Percentiles rank a stretch among this genome's conserved stretches.
Conservation (phyloP, 2,113 vertebrate species). For the Ageneiosus marmoratus region DNA sequence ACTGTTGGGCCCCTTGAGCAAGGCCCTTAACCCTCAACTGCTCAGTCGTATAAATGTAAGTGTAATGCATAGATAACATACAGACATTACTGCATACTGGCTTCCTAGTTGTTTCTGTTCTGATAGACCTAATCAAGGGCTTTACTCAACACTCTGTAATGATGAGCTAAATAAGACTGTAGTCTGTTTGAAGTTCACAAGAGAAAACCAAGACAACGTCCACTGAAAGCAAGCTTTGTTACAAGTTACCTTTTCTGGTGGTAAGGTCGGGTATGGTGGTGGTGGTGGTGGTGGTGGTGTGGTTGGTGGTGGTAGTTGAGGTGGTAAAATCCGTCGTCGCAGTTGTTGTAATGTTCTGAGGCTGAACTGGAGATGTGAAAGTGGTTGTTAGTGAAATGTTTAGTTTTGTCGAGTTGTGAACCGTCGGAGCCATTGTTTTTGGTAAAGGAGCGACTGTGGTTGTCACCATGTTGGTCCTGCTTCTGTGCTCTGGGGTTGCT, state of each 20-base stretch:
- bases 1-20: too few species aligned
- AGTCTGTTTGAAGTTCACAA: background rate
- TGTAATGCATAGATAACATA: background rate
- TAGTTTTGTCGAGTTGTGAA: background rate
- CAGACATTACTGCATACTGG: background rate
- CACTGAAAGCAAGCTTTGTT: background rate
- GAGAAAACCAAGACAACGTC: background rate
- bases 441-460: slow-evolving; percentile 5
- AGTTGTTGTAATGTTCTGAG: background rate
- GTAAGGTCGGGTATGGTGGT: slow-evolving; percentile 18
- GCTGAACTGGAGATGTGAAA: background rate
- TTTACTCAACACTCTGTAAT: background rate
- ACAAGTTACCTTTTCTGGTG: slow-evolving; percentile 41
- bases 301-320: background rate
- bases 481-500: background rate
- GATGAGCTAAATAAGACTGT: background rate
- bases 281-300: background rate
- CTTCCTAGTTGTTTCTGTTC: background rate
- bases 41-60: too few species aligned
- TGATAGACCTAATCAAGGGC: background rate
- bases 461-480: background rate
- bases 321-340: slow-evolving; percentile 23
- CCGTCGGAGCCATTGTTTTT: slow-evolving; percentile 40
- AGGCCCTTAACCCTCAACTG: too few species aligned
- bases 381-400: slow-evolving; percentile 7